Evolutionary conservation across 2,888 invertebrate genomes (phyloP).

Genomic region (Aproaerema taeniolella): DNA sequence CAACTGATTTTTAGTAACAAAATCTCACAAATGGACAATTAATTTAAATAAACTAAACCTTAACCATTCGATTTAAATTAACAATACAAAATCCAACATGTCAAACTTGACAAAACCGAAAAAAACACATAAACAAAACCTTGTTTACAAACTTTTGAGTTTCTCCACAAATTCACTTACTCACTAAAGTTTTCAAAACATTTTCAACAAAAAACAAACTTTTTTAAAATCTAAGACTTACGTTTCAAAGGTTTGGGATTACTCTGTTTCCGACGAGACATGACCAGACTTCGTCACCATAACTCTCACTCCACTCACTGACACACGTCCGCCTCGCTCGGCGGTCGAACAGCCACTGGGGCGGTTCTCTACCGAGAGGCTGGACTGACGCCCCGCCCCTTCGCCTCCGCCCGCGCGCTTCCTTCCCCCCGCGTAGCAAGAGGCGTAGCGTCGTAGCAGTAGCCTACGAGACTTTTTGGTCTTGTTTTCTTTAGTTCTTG

Average conservation of each 20-base stretch:
- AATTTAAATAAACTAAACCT: no score
- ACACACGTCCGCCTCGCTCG: slow-evolving; percentile 32
- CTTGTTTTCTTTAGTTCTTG: neutral
- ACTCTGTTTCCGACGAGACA: slow-evolving; percentile 97
- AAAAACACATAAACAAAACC: neutral
- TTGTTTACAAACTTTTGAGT: neutral
- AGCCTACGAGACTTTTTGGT: slow-evolving; percentile 8
- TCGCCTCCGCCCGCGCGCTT: slow-evolving; percentile 12
- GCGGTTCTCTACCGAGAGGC: slow-evolving; percentile 22
- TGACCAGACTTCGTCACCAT: no score
- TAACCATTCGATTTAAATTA: no score
- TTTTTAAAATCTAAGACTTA: slow-evolving; percentile 72
- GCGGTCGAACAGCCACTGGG: slow-evolving; percentile 47
- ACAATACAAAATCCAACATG: no score
- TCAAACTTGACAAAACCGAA: neutral
- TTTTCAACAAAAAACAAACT: neutral
- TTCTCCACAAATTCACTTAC: neutral
- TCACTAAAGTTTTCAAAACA: neutral
- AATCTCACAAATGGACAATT: no score
- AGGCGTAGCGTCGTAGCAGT: slow-evolving; percentile 31
- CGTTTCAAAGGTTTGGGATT: slow-evolving; percentile 97
- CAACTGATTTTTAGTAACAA: no score
- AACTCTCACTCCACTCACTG: slow-evolving; percentile 34
- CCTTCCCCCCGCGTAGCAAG: slow-evolving; percentile 29
- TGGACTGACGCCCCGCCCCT: slow-evolving; percentile 39